These are phyloP conservation scores for Corythoichthys intestinalis DNA, from an alignment of 2,113 vertebrate species.

Conservation along the genomic window DNA sequence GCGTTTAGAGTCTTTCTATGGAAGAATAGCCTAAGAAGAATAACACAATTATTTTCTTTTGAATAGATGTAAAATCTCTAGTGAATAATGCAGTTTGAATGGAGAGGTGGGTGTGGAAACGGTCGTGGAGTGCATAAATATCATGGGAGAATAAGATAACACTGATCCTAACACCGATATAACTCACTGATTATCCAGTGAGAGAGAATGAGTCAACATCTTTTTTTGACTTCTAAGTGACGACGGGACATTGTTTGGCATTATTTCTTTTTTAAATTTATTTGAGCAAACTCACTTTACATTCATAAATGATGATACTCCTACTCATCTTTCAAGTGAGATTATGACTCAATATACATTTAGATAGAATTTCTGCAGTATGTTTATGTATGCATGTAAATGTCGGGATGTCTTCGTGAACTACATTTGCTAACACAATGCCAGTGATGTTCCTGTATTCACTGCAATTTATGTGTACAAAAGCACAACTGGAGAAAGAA, in stretches of 20 bases:
- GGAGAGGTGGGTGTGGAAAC: slow-evolving; percentile 64
- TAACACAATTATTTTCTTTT: slow-evolving; percentile 64
- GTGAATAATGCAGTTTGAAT: slow-evolving; percentile 67
- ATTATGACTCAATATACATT: slow-evolving; percentile 67
- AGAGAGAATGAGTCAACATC: slow-evolving; percentile 66
- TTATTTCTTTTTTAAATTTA: slow-evolving; percentile 38
- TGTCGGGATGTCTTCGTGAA: slow-evolving; percentile 34
- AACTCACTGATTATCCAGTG: slow-evolving; percentile 62
- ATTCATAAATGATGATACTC: slow-evolving; percentile 47
- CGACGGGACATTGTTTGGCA: slow-evolving; percentile 42
- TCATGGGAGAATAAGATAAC: slow-evolving; percentile 59
- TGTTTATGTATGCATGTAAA: slow-evolving; percentile 44
- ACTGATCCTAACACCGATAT: slow-evolving; percentile 57
- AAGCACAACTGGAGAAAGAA: background rate
- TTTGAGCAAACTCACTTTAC: slow-evolving; percentile 46
- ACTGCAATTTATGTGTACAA: slow-evolving; percentile 18
- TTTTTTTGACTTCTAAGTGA: slow-evolving; percentile 50
- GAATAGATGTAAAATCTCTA: slow-evolving; percentile 72
- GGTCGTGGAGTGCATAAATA: slow-evolving; percentile 56
- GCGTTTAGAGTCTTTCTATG: slow-evolving; percentile 49
- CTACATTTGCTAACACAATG: slow-evolving; percentile 50
- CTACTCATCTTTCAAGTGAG: slow-evolving; percentile 58
- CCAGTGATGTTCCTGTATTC: slow-evolving; percentile 27
- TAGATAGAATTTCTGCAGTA: slow-evolving; percentile 51
- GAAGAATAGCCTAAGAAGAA: slow-evolving; percentile 56